Conservation (phyloP, 1,140 invertebrate genomes). For the Rhyacophila brunnea region DNA sequence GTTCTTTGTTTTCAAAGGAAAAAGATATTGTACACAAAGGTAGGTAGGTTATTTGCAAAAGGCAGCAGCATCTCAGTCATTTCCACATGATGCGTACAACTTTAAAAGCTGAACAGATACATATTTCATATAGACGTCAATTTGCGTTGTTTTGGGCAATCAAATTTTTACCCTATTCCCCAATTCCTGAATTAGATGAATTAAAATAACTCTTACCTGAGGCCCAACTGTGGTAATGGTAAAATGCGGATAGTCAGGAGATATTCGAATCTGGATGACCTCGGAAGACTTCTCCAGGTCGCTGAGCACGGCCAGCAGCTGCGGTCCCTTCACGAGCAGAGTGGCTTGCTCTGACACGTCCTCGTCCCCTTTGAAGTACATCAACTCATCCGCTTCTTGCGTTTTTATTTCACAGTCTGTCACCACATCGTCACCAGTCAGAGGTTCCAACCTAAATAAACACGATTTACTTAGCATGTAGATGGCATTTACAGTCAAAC, state of each 20-base stretch:
- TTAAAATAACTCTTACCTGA: no score
- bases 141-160: no score
- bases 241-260: conserved; percentile 77
- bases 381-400: conserved; percentile 74
- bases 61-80: no score
- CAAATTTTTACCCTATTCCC: no score
- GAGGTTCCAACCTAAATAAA: conserved; percentile 57
- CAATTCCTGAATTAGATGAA: no score
- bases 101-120: no score
- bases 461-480: conserved; percentile 34
- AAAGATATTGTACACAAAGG: no score
- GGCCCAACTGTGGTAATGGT: conserved; percentile 78
- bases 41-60: no score
- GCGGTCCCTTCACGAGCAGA: conserved; percentile 80
- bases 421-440: conserved; percentile 78
- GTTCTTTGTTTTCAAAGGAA: no score
- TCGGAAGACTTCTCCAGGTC: conserved; percentile 83
- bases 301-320: conserved; percentile 75
- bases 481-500: no score
- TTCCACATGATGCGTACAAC: no score
- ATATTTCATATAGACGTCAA: no score
- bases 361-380: conserved; percentile 74
- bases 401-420: conserved; percentile 90
- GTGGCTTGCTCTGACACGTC: conserved; percentile 74
- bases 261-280: conserved; percentile 74